Evolutionary conservation across 2,888 invertebrate species (phyloP).

Genomic region (Drosophila emarginata): DNA sequence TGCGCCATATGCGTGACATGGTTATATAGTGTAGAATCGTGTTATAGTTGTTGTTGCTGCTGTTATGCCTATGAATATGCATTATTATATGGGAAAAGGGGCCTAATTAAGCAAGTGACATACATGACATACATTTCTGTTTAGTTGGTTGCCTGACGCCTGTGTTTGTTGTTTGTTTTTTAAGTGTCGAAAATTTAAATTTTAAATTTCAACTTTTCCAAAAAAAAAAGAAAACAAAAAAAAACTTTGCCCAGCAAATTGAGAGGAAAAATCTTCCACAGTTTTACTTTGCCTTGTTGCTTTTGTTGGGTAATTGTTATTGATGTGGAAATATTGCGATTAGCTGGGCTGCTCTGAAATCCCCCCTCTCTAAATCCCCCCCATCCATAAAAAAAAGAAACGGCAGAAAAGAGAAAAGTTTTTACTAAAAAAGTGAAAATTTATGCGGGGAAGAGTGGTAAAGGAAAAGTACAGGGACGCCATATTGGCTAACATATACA

Average conservation of each 20-base stretch:
- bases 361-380: too few relatives aligned
- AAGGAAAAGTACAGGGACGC: constrained; percentile 42
- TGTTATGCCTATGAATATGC: constrained; percentile 57
- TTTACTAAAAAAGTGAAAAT: constrained; percentile 63
- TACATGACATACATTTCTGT: constrained; percentile 31
- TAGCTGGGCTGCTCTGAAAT: constrained; percentile 41
- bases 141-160: constrained; percentile 31
- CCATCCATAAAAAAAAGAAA: neutral
- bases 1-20: constrained; percentile 64
- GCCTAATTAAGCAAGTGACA: constrained; percentile 64
- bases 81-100: constrained; percentile 59
- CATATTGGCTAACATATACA: constrained; percentile 66
- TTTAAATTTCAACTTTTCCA: constrained; percentile 21
- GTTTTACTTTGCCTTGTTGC: constrained; percentile 35
- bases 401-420: constrained; percentile 19
- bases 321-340: constrained; percentile 69
- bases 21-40: constrained; percentile 36
- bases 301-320: constrained; percentile 59
- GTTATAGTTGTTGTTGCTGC: constrained; percentile 2
- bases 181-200: constrained; percentile 37
- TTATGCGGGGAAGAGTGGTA: constrained; percentile 24
- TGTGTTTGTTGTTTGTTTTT: constrained; percentile 32
- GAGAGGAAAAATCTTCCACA: constrained; percentile 51
- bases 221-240: neutral
- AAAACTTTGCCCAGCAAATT: constrained; percentile 31